Conservation (phyloP, 2,888 invertebrate genomes). For the Leptothorax acervorum region DNA sequence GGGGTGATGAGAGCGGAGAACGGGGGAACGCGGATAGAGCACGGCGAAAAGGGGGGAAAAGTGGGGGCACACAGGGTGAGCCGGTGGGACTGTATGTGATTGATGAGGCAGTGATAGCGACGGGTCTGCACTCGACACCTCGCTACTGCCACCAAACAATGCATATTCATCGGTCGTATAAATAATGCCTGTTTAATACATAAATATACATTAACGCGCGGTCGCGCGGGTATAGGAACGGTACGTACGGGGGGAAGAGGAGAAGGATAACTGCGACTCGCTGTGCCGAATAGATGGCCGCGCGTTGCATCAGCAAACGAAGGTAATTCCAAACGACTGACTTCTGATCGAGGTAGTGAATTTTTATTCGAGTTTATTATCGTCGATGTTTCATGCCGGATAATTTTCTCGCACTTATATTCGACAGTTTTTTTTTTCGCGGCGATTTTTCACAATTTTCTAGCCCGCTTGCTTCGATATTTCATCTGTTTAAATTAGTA, state of each 20-base stretch:
- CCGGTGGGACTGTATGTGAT: constrained; percentile 83
- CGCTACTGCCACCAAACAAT: constrained; percentile 84
- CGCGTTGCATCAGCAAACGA: constrained; percentile 30
- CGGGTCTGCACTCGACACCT: constrained; percentile 85
- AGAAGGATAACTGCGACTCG: constrained; percentile 17
- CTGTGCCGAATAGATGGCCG: constrained; percentile 20
- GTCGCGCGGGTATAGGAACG: not conserved
- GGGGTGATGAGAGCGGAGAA: constrained; percentile 31
- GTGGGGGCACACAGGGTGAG: constrained; percentile 56
- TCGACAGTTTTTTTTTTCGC: not conserved
- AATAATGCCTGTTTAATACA: constrained; percentile 85
- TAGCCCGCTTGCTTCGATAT: not conserved
- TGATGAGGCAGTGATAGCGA: constrained; percentile 85
- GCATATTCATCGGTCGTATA: constrained; percentile 85
- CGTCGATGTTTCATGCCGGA: not conserved
- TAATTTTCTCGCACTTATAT: not conserved
- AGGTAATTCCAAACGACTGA: constrained; percentile 43
- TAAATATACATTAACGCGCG: constrained; percentile 83
- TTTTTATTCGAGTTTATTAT: constrained; percentile 27
- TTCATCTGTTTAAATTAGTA: not conserved
- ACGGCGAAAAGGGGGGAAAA: constrained; percentile 27
- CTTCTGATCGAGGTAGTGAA: not conserved
- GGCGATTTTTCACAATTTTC: not conserved
- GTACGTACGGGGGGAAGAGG: not conserved
- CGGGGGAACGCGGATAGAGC: constrained; percentile 38